Evolutionary conservation across 2,113 vertebrate species (phyloP), one percentile per base, ranked within the genome.

Genomic region (Dicerorhinus sumatrensis): DNA sequence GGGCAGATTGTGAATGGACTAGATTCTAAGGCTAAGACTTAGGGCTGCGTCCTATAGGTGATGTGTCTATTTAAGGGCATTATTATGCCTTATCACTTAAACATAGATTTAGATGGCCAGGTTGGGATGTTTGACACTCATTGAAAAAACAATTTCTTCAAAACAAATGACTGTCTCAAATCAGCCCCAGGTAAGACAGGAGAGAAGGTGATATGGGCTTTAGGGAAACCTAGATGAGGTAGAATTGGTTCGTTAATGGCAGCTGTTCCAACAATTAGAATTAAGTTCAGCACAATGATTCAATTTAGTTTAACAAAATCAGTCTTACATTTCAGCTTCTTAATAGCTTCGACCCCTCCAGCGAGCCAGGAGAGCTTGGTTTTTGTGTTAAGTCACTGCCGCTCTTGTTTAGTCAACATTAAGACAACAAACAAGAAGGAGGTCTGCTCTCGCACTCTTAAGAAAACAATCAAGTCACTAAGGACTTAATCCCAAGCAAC

Each of bases 211-310:
- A 89, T 85, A 39, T 0, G 33, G 56, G 79, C 91, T 92, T 94
- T 67, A 51, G 65, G 83, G 72, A 81, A 86, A 60, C 33, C 36
- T 48, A 39, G 36, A 20, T 21, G 73, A 90, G 51, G 65, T 33
- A 88, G 33, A 82, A 72, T 72, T 10, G 20, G 17, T 75, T 97
- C 21, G 56, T 94, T 90, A 94, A 92, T 46, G 67, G 67, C 88
- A 94, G 91, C 97, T 92, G 95, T 97, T 95, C 89, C 91, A 86
- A 92, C 84, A 93, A 83, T 69, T 93, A 80, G 86, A 93, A 73
- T 96, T 86, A 94, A 93, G 42, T 75, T 90, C 85, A 94, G 79
- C 81, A 80, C 91, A 79, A 60, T 94, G 93, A 93, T 91, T 96
- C 73, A 89, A 86, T 94, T 97, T 96, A 80, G 70, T 84, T 58